Percentiles rank a stretch among this genome's conserved stretches.
Evolutionary conservation across 2,113 vertebrate genomes (phyloP).

Genomic region (Phylloscopus whistleri): DNA sequence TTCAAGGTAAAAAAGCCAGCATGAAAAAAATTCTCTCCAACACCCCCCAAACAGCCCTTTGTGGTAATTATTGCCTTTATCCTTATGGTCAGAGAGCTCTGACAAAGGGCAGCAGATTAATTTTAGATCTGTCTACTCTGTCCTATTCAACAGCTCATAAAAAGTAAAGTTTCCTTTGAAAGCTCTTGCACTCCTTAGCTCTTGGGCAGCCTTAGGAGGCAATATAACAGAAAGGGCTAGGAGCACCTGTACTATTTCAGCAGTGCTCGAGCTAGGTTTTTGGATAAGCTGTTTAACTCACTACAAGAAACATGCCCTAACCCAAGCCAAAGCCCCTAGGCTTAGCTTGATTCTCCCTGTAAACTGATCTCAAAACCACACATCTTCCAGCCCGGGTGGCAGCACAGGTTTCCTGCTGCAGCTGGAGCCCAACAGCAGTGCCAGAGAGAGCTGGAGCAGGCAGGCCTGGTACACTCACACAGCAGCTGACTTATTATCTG

Average conservation of each 20-base stretch:
- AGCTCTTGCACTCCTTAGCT: background rate
- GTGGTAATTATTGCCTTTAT: background rate
- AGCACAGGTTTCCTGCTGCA: background rate
- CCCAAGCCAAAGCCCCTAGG: background rate
- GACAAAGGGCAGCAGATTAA: conserved; percentile 16
- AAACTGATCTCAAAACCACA: background rate
- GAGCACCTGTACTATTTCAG: conserved; percentile 4
- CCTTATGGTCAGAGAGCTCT: background rate
- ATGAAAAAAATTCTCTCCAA: background rate
- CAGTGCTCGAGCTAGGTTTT: background rate
- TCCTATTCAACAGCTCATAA: conserved; percentile 22
- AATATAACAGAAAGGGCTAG: background rate
- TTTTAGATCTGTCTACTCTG: conserved; percentile 10
- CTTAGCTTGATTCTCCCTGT: background rate
- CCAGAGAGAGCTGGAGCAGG: background rate
- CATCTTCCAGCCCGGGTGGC: background rate
- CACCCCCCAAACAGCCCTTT: background rate
- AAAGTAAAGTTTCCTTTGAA: conserved; percentile 23
- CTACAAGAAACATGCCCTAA: background rate
- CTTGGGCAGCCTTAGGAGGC: background rate
- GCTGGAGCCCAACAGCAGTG: background rate
- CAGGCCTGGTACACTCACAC: background rate
- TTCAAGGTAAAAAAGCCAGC: background rate
- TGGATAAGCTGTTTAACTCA: background rate
- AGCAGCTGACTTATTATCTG: background rate